Conservation (phyloP, 1,140 invertebrate species). For the Tetraneura akinire region DNA sequence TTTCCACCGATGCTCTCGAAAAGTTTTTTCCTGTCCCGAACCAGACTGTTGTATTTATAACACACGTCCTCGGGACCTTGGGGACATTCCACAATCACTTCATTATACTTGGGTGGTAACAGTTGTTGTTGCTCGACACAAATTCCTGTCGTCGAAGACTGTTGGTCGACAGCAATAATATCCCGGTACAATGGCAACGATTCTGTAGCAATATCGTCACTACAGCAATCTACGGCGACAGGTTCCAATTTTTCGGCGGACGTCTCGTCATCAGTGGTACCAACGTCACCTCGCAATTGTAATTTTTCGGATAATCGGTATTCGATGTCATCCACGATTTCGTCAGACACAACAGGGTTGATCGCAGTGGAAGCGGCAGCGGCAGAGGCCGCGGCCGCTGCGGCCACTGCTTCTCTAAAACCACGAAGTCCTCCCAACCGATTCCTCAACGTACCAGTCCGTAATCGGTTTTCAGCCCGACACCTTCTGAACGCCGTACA, state of each 20-base stretch:
- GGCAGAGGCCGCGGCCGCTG: background rate
- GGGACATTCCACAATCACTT: conserved; percentile 14
- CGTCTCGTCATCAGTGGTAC: conserved; percentile 15
- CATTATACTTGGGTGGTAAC: conserved; percentile 31
- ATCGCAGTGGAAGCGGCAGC: background rate
- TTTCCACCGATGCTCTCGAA: conserved; percentile 47
- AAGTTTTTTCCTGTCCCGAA: conserved; percentile 53
- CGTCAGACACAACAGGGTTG: background rate
- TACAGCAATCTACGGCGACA: too few relatives aligned
- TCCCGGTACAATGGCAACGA: conserved; percentile 13
- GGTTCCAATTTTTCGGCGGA: background rate
- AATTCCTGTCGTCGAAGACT: background rate
- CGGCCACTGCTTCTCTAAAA: background rate
- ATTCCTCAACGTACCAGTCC: conserved; percentile 42
- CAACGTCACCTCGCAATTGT: background rate
- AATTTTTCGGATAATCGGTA: background rate
- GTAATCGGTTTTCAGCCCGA: conserved; percentile 21
- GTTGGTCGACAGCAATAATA: background rate
- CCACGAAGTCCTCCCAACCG: conserved; percentile 46
- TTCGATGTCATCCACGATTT: background rate
- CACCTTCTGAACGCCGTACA: conserved; percentile 1
- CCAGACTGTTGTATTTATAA: conserved; percentile 52
- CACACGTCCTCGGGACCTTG: conserved; percentile 39
- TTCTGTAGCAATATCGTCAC: background rate
- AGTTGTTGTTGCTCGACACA: background rate